A percentile compares a stretch with the other conserved stretches of the same genome.
Conservation (phyloP, 2,113 vertebrate species). For the Leuciscus idus region DNA sequence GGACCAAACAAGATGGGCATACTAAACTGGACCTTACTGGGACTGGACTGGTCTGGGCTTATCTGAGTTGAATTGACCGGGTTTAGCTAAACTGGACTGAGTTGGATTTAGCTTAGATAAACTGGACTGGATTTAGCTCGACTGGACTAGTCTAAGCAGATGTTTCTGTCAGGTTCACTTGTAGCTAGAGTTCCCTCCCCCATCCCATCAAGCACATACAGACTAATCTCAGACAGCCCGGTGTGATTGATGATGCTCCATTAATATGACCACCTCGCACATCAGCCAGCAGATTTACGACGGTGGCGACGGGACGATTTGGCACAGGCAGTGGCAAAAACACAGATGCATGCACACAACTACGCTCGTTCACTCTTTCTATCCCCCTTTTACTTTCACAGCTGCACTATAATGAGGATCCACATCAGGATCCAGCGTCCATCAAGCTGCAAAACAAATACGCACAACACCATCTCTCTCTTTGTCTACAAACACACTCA, state of each 20-base stretch:
- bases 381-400: conserved; percentile 32
- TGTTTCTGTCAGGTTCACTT: conserved; percentile 30
- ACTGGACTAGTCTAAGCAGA: not conserved
- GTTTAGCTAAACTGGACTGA: not conserved
- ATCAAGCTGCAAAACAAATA: conserved; percentile 17
- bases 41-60: not conserved
- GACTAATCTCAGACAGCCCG: conserved; percentile 37
- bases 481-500: conserved; percentile 28
- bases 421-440: conserved; percentile 9
- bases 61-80: not conserved
- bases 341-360: conserved; percentile 29
- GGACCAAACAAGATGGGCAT: too few relatives aligned
- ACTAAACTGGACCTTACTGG: not conserved
- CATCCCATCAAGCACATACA: conserved; percentile 33
- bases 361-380: not conserved
- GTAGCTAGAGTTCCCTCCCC: conserved; percentile 27
- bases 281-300: conserved; percentile 59
- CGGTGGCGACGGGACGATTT: conserved; percentile 34
- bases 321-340: conserved; percentile 43
- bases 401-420: conserved; percentile 50
- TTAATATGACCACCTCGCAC: conserved; percentile 51
- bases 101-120: not conserved
- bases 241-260: conserved; percentile 55
- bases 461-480: conserved; percentile 28
- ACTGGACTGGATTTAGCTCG: not conserved